Conservation (phyloP, 2,888 invertebrate species). For the Peribatodes rhomboidaria region DNA sequence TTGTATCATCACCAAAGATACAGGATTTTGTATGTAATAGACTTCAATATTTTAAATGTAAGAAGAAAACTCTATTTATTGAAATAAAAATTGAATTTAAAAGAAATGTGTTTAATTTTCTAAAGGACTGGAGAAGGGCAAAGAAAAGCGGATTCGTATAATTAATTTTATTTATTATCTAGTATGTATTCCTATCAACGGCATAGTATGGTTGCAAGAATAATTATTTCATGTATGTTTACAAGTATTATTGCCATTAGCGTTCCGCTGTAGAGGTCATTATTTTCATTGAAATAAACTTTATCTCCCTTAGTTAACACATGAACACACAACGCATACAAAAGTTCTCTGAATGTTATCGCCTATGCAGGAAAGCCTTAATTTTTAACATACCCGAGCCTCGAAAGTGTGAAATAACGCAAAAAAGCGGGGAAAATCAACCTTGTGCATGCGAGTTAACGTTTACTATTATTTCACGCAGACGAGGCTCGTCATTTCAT, state of each 20-base stretch:
- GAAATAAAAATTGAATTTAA: conserved; percentile 38
- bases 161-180: conserved; percentile 86
- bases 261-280: conserved; percentile 46
- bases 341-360: conserved; percentile 59
- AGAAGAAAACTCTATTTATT: conserved; percentile 35
- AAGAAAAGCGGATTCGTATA: conserved; percentile 63
- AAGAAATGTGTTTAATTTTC: conserved; percentile 39
- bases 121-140: not conserved
- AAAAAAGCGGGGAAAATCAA: conserved; percentile 61
- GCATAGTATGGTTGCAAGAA: conserved; percentile 84
- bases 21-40: conserved; percentile 33
- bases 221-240: conserved; percentile 74
- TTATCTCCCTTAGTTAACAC: conserved; percentile 32
- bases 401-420: conserved; percentile 72
- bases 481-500: conserved; percentile 72
- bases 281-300: conserved; percentile 40
- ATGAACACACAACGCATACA: conserved; percentile 60
- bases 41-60: conserved; percentile 13
- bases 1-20: conserved; percentile 52
- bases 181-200: conserved; percentile 84
- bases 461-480: conserved; percentile 67
- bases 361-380: conserved; percentile 81
- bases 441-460: conserved; percentile 55
- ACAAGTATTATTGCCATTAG: conserved; percentile 68
- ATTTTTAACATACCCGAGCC: conserved; percentile 68